A percentile compares a stretch with the other conserved stretches of the same genome.
Conservation (phyloP, 2,113 vertebrate species). For the zebrafish (Danio rerio) region GRCz12tu NC_133178.1:28233501-28234000, state of each 20-base stretch:
- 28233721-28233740: background rate
- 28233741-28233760: background rate
- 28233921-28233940: no score
- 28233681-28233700: background rate
- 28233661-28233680: no score
- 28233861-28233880: conserved; percentile 21
- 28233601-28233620: background rate
- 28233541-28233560: no score
- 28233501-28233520: no score
- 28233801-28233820: conserved; percentile 2
- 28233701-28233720: background rate
- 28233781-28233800: background rate
- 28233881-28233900: no score
- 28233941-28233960: no score
- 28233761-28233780: background rate
- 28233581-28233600: no score
- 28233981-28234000: background rate
- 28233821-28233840: conserved; percentile 22
- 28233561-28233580: no score
- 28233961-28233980: no score
- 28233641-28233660: background rate
- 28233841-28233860: conserved; percentile 14
- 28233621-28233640: background rate
- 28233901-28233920: no score
- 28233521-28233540: no score